Base-by-base conservation (phyloP, 1,140 invertebrate species). In the Nasonia vitripennis region DNA sequence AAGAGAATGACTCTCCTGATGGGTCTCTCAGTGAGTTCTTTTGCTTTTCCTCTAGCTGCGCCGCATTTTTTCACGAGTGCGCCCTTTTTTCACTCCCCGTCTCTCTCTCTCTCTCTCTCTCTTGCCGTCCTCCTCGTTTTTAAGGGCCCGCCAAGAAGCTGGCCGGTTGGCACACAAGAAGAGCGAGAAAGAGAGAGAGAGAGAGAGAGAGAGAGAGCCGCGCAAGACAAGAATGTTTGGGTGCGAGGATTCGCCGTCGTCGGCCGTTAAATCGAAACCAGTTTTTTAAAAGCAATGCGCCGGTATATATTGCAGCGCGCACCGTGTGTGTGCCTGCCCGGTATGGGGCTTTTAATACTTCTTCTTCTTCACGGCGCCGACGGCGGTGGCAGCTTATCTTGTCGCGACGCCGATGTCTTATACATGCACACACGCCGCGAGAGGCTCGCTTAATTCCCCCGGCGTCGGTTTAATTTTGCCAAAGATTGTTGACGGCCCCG, bases 191-290 rank as follows among this genome's bases (percentile, higher is more conserved):
- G n/a, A n/a, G 3, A 37, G 34, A 37, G 34, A 5, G 34, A 37
- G 34, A 5, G 34, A 37, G 34, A 37, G 34, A 37, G 34, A 37
- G 34, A 7, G 55, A 62, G 12, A 27, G 80, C 41, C 10, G 41
- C 41, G 41, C 41, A 41, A 45, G 9, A 71, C 55, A 81, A 82
- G 74, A 86, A 86, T 85, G 70, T 85, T 75, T 74, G 34, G 71
- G 51, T 37, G 78, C 70, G 84, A 86, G 62, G 45, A 81, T 86
- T 70, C 34, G 84, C 73, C 34, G 55, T 55, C 9, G 62, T 55
- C 9, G 62, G 48, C 84, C 79, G 84, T 82, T 81, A 86, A 78
- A 86, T 82, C 79, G 62, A 78, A 86, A 86, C 84, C 79, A 78
- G 79, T 86, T 86, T 86, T 86, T 86, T 71, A 82, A 86, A 86